Evolutionary conservation across 2,113 vertebrate genomes (phyloP).

Genomic region (Girardinichthys multiradiatus): DNA sequence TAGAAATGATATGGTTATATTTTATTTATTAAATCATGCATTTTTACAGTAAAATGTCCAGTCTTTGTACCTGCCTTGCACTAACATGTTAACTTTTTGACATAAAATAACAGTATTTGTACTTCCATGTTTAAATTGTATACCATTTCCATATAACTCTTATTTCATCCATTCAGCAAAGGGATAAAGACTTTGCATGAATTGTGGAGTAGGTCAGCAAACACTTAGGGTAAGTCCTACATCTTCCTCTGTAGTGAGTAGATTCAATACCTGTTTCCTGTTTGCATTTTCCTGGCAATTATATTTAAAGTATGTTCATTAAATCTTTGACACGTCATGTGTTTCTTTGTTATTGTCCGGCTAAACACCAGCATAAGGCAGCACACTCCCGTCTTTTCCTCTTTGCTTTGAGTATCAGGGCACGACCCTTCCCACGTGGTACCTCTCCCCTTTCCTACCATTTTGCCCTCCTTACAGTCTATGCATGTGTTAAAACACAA

Average conservation of each 20-base stretch:
- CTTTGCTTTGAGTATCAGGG: slow-evolving; percentile 67
- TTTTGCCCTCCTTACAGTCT: slow-evolving; percentile 24
- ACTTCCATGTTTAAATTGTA: too few relatives aligned
- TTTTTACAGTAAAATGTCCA: too few relatives aligned
- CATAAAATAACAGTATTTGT: too few relatives aligned
- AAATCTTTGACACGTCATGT: slow-evolving; percentile 47
- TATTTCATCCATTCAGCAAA: not conserved
- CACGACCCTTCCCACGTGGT: slow-evolving; percentile 46
- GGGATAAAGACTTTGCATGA: not conserved
- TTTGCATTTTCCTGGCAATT: slow-evolving; percentile 26
- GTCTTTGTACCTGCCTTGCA: too few relatives aligned
- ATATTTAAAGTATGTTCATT: slow-evolving; percentile 27
- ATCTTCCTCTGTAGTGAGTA: slow-evolving; percentile 2
- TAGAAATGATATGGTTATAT: too few relatives aligned
- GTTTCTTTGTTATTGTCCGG: slow-evolving; percentile 62
- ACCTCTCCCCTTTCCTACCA: slow-evolving; percentile 52
- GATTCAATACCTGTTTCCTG: slow-evolving; percentile 17
- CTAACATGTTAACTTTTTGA: too few relatives aligned
- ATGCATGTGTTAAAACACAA: slow-evolving; percentile 13
- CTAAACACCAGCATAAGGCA: slow-evolving; percentile 29
- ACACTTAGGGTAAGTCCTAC: not conserved
- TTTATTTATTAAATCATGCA: too few relatives aligned
- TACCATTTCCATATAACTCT: not conserved
- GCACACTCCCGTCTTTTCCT: slow-evolving; percentile 69
- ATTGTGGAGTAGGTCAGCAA: too few relatives aligned